These are phyloP conservation scores for Temnothorax longispinosus DNA, from an alignment of 1,140 invertebrate species.

Conservation along the genomic window DNA sequence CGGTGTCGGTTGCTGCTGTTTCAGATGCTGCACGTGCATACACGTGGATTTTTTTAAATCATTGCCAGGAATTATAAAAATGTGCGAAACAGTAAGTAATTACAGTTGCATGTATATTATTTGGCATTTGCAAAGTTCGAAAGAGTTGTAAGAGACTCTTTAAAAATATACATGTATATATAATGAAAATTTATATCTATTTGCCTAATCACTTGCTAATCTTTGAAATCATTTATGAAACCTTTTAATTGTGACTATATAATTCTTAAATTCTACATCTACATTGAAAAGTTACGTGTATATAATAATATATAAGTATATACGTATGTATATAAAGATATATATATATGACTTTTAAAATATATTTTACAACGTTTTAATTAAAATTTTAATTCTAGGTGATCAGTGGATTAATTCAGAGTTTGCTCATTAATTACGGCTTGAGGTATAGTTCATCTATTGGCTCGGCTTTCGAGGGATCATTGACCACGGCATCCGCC, in stretches of 20 bases:
- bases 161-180: not conserved
- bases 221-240: no score
- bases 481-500: conserved; percentile 91
- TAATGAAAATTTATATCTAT: not conserved
- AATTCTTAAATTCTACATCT: no score
- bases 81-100: conserved; percentile 90
- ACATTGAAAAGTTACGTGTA: no score
- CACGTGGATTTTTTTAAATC: conserved; percentile 91
- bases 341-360: no score
- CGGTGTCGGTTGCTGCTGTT: conserved; percentile 90
- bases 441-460: conserved; percentile 88
- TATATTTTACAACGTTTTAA: not conserved
- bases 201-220: no score
- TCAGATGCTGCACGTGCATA: conserved; percentile 91
- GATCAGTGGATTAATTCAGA: conserved; percentile 91
- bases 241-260: no score
- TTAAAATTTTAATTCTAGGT: conserved; percentile 84
- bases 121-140: not conserved
- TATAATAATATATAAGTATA: no score
- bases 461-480: conserved; percentile 91
- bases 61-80: conserved; percentile 90
- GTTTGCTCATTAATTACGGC: conserved; percentile 91
- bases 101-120: not conserved
- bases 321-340: no score
- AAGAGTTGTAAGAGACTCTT: not conserved